phyloP scores from a whole-genome alignment of 2,113 vertebrate species.

The Polypterus bichir region DNA sequence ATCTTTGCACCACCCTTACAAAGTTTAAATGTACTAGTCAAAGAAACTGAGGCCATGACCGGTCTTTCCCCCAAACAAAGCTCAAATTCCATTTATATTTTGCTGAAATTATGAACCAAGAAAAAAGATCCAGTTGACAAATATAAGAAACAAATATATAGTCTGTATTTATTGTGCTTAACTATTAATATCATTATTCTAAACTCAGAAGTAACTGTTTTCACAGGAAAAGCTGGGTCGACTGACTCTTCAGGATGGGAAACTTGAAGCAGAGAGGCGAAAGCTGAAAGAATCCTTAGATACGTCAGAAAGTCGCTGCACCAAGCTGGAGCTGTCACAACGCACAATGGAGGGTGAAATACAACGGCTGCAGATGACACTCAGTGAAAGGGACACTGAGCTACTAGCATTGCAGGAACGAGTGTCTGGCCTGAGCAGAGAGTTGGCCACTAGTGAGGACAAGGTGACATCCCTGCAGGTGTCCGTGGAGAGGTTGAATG shows the following conservation, averaged over 20 bases:
- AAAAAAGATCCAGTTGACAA: too few species aligned
- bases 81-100: too few species aligned
- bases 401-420: slow-evolving; percentile 38
- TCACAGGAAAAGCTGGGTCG: slow-evolving; percentile 41
- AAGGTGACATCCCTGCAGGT: slow-evolving; percentile 31
- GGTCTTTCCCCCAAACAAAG: too few species aligned
- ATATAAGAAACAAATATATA: too few species aligned
- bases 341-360: slow-evolving; percentile 49
- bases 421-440: slow-evolving; percentile 34
- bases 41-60: too few species aligned
- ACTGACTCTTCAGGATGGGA: slow-evolving; percentile 27
- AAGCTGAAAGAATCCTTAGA: slow-evolving; percentile 49
- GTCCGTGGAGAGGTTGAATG: slow-evolving; percentile 35
- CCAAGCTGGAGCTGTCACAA: slow-evolving; percentile 40
- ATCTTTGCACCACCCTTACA: too few species aligned
- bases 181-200: too few species aligned
- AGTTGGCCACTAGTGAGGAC: slow-evolving; percentile 50
- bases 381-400: slow-evolving; percentile 44
- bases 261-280: slow-evolving; percentile 33
- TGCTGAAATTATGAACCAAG: too few species aligned
- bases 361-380: slow-evolving; percentile 40
- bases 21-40: too few species aligned
- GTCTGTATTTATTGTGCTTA: too few species aligned
- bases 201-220: background rate
- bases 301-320: slow-evolving; percentile 34